Percentiles rank a stretch among this genome's conserved stretches.
Conservation (phyloP, 2,113 vertebrate species). For the Nycticorax nycticorax region DNA sequence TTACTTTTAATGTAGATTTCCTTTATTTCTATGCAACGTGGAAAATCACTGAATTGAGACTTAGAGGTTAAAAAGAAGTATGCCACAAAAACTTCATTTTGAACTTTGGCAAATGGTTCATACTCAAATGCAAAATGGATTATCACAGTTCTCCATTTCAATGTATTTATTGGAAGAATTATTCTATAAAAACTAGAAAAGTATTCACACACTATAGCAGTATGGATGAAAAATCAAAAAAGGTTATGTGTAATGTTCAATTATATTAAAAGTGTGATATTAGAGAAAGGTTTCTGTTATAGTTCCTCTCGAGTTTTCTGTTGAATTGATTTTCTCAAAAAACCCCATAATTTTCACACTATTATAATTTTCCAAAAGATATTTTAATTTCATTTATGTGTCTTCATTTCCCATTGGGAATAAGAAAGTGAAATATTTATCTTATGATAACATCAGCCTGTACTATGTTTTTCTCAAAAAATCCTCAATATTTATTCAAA, state of each 20-base stretch:
- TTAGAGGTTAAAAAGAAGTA: not conserved
- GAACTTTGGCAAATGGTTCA: not conserved
- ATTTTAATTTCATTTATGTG: not conserved
- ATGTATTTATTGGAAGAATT: not conserved
- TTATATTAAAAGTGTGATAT: not conserved
- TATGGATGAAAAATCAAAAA: not conserved
- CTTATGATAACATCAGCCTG: not conserved
- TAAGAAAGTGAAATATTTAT: not conserved
- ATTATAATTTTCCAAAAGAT: not conserved
- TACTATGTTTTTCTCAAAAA: not conserved
- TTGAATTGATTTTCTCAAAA: not conserved
- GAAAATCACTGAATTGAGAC: not conserved
- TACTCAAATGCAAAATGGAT: not conserved
- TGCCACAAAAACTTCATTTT: not conserved
- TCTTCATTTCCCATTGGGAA: not conserved
- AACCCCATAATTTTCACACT: not conserved
- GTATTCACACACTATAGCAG: rapidly evolving
- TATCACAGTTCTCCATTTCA: not conserved
- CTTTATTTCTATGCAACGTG: not conserved
- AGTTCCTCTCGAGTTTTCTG: not conserved
- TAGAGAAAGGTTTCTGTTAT: not conserved
- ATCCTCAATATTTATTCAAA: not conserved
- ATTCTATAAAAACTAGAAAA: not conserved
- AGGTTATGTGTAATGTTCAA: rapidly evolving
- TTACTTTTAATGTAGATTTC: not conserved